Base-by-base conservation (phyloP, 2,888 invertebrate species). In the Hemithea aestivaria region DNA sequence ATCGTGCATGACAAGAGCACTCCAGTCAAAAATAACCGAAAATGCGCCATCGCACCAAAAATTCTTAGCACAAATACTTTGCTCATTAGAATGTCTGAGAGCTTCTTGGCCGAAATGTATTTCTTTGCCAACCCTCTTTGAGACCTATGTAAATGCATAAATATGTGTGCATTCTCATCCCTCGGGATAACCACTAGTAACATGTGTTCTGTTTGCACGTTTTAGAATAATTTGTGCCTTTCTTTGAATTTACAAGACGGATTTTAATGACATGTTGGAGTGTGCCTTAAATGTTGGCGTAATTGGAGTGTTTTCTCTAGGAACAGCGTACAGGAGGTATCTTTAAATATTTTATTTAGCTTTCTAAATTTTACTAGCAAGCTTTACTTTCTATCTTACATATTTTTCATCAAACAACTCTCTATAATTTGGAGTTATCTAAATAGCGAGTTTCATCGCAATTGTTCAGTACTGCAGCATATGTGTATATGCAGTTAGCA, bases 11-110 rank as follows among this genome's bases (percentile, higher is more conserved):
- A 28, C 28, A 36, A 36, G 29, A 29, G 26, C 32, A 25, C 41
- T 42, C 26, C 7, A 7, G 7, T 7, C 21, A 20, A 20, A 33
- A 29, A 34, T 37, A 45, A 40, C 26, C 20, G 35, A 43, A 45
- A 39, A 49, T 16, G 5, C 22, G 7, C 16, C 24, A 23, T 6
- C 44, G 45, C 41, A 36, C 40, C 45, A 33, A 39, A 49, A 58
- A 55, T 62, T 64, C 61, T 62, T 58, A 60, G 53, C 54, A 61
- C 62, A 66, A 67, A 65, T 57, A 65, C 59, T 51, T 58, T 54
- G 59, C 74, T 76, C 74, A 76, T 76, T 76, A 76, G 68, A 74
- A 75, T 76, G 73, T 75, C 75, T 75, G 73, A 74, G 73, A 70
- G 73, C 66, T 61, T 67, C 45, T 53, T 59, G 56, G 56, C 65